phyloP scores from a whole-genome alignment of 2,797 vertebrate genomes.

The Pantherophis alleghaniensis region DNA sequence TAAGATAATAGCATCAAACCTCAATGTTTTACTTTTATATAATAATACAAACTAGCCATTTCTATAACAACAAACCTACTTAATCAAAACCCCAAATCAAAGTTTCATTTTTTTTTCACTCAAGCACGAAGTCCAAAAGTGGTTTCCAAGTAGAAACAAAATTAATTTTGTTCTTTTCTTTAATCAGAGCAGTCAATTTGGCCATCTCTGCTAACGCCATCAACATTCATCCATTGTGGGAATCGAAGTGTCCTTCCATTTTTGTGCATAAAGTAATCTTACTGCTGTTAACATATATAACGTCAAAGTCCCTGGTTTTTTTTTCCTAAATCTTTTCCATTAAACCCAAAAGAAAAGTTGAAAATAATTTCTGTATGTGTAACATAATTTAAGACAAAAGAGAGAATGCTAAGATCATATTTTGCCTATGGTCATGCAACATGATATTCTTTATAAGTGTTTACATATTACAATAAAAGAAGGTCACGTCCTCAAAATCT shows the following conservation, averaged over 20 bases:
- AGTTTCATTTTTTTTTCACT: background rate
- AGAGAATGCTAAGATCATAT: slow-evolving; percentile 9
- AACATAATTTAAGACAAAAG: slow-evolving; percentile 27
- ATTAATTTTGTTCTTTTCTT: background rate
- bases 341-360: background rate
- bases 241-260: background rate
- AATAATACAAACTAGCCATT: background rate
- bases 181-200: background rate
- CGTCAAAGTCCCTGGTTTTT: background rate
- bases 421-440: slow-evolving; percentile 15
- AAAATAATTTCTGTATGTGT: slow-evolving; percentile 26
- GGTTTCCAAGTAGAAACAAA: background rate
- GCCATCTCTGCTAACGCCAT: background rate
- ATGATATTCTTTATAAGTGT: background rate
- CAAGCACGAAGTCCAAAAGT: background rate
- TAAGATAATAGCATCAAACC: background rate
- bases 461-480: slow-evolving; percentile 16
- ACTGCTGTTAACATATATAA: background rate
- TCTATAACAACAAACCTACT: background rate
- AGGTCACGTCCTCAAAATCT: background rate
- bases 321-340: background rate
- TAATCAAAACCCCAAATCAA: background rate
- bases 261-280: background rate
- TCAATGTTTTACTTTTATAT: background rate
- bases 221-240: background rate